Conservation (phyloP, 2,113 vertebrate species). For the Mastomys coucha region DNA sequence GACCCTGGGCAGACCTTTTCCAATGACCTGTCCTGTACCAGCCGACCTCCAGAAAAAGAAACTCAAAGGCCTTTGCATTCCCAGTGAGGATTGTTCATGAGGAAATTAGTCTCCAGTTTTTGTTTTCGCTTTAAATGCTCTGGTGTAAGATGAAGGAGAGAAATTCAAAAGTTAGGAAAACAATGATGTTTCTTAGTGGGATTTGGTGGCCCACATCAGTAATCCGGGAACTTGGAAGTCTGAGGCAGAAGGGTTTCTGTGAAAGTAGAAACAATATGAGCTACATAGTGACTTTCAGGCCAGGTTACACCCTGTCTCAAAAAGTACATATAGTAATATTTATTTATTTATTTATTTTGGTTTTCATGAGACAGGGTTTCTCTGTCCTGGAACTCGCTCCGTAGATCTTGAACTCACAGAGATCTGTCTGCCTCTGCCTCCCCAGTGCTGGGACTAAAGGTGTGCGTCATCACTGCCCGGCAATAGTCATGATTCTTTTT, state of each 20-base stretch:
- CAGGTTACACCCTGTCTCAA: background rate
- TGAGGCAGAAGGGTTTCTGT: background rate
- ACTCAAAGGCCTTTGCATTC: slow-evolving; percentile 13
- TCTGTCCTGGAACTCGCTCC: too few relatives aligned
- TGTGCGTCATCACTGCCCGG: too few relatives aligned
- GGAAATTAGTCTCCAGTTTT: slow-evolving; percentile 8
- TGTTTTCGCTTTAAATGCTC: slow-evolving; percentile 53
- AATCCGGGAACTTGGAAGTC: background rate
- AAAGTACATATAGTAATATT: background rate
- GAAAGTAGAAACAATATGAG: background rate
- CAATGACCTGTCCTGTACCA: background rate
- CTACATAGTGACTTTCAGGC: background rate
- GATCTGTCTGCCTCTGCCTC: too few relatives aligned
- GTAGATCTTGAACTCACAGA: too few relatives aligned
- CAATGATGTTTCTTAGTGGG: background rate
- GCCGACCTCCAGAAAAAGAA: slow-evolving; percentile 6
- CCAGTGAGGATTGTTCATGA: background rate
- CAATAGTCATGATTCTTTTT: background rate
- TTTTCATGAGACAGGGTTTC: background rate
- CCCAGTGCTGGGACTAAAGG: too few relatives aligned
- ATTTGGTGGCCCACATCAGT: background rate
- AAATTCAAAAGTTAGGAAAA: background rate
- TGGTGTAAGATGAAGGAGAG: background rate
- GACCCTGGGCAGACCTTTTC: background rate
- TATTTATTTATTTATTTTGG: background rate